phyloP scores from a whole-genome alignment of 2,113 vertebrate species.

The Cisticola juncidis region DNA sequence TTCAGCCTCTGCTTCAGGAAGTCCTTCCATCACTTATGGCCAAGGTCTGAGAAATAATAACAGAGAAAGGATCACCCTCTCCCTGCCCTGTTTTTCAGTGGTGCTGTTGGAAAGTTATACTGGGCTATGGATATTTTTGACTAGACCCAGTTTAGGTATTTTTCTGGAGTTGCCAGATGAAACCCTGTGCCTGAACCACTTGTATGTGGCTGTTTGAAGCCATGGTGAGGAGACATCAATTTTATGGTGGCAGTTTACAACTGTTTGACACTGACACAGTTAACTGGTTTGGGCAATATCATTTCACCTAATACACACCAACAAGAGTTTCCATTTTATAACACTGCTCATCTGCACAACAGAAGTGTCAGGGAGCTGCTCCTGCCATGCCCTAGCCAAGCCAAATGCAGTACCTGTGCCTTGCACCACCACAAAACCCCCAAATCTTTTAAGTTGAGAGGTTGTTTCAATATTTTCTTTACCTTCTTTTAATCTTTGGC shows the following conservation, averaged over 20 bases:
- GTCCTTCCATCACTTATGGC: neutral
- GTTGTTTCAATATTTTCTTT: neutral
- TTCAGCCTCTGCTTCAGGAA: neutral
- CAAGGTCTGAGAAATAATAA: neutral
- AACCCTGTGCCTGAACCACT: neutral
- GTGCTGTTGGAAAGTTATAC: neutral
- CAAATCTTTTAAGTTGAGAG: neutral
- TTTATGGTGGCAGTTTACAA: neutral
- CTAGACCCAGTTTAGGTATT: neutral
- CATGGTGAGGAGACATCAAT: accelerated
- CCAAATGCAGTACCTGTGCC: neutral
- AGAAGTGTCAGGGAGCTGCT: neutral
- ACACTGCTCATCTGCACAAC: neutral
- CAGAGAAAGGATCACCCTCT: neutral
- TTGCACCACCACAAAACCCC: neutral
- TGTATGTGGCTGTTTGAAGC: neutral
- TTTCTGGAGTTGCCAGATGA: neutral
- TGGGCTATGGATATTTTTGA: neutral
- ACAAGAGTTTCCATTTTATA: neutral
- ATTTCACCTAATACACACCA: neutral
- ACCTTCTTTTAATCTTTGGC: neutral
- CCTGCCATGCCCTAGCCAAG: neutral
- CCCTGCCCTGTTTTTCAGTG: neutral
- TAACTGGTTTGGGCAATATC: neutral
- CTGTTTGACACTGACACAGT: neutral